Conservation (phyloP, 2,113 vertebrate species). For the Nothocercus julius region DNA sequence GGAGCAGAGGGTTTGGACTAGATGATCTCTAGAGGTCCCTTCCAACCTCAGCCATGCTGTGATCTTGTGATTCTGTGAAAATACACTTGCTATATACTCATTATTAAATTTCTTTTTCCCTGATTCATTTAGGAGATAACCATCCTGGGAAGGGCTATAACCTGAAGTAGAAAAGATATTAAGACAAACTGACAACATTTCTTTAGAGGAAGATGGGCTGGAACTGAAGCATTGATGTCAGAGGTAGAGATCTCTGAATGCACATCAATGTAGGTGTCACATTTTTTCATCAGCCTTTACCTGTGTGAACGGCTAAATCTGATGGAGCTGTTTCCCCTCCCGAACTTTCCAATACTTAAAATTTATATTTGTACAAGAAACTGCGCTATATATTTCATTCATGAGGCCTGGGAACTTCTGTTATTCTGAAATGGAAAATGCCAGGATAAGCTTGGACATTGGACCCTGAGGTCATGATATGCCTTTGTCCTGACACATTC, state of each 20-base stretch:
- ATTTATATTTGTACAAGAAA: not conserved
- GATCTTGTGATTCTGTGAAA: not conserved
- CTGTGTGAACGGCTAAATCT: not conserved
- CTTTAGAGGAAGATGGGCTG: not conserved
- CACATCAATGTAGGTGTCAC: not conserved
- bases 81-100: not conserved
- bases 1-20: too few relatives aligned
- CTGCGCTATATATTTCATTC: not conserved
- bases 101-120: not conserved
- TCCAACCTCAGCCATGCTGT: too few relatives aligned
- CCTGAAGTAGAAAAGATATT: not conserved
- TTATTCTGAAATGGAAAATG: slow-evolving; percentile 35
- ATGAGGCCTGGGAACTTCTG: not conserved
- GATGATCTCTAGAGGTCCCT: too few relatives aligned
- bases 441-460: not conserved
- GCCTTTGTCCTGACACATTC: slow-evolving; percentile 14
- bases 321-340: not conserved
- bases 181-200: not conserved
- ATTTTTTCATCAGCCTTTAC: not conserved
- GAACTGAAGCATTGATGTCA: not conserved
- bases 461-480: not conserved
- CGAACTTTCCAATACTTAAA: rapidly evolving
- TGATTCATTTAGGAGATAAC: not conserved
- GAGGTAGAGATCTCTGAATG: not conserved
- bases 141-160: not conserved